Evolutionary conservation across 1,140 invertebrate species (phyloP).

Genomic region (Monomorium pharaonis): DNA sequence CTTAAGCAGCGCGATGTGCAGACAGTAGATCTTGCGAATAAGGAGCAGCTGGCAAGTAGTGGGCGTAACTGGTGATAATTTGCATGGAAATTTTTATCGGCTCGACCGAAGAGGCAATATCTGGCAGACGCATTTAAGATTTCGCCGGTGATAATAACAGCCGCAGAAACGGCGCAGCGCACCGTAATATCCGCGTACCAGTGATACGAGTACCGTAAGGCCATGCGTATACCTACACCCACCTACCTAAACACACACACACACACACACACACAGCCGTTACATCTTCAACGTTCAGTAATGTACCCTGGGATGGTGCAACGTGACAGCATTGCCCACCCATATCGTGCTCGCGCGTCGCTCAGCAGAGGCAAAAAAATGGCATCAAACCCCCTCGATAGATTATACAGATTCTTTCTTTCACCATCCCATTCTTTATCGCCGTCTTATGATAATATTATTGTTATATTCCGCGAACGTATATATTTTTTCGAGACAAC

Average conservation of each 20-base stretch:
- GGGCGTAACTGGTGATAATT: constrained; percentile 77
- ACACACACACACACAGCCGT: not conserved
- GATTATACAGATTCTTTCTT: constrained; percentile 72
- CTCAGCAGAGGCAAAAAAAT: constrained; percentile 50
- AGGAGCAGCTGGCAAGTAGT: constrained; percentile 54
- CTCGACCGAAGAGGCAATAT: constrained; percentile 74
- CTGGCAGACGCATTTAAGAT: constrained; percentile 77
- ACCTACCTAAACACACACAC: no score
- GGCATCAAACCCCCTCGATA: constrained; percentile 58
- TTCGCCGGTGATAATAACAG: constrained; percentile 73
- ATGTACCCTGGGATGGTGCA: constrained; percentile 51
- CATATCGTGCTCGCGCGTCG: constrained; percentile 64
- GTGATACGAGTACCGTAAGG: constrained; percentile 62
- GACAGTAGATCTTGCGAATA: constrained; percentile 47
- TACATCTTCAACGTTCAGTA: constrained; percentile 62
- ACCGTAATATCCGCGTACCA: constrained; percentile 56
- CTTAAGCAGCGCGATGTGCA: not conserved
- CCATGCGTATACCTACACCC: not conserved
- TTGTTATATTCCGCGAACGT: constrained; percentile 40
- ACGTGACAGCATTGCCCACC: constrained; percentile 61
- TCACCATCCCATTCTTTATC: constrained; percentile 65
- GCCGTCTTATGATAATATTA: constrained; percentile 71
- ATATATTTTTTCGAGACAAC: not conserved
- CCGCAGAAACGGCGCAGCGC: constrained; percentile 61
- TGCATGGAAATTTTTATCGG: constrained; percentile 80